Evolutionary conservation across 2,888 invertebrate genomes (phyloP), one percentile per base, ranked within the genome.

Genomic region (Spisula subtruncata): DNA sequence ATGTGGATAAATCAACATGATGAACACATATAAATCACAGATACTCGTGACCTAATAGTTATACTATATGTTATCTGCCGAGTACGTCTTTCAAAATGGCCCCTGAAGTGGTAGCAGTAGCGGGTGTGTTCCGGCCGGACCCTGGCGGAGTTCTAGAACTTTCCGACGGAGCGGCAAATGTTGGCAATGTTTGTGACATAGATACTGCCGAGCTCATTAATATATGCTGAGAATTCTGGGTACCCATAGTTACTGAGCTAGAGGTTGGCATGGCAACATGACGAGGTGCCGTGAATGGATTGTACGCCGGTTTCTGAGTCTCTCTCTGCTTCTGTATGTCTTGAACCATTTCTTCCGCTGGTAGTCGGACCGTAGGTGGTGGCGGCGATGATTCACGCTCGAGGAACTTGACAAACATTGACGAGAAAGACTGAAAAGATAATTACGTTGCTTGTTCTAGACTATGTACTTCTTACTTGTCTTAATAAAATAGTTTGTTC

Each of bases 371-470:
- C 14, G 95, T 93, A 41, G 96, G 95, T 12, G 95, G 95, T 60
- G 95, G 95, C 0, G 98, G 98, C 88, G 97, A 97, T 0, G 98
- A 98, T 97, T 98, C 98, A 92, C 97, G 98, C 96, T 99, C 98
- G 93, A 99, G 97, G 97, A 99, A 99, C 94, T 97, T 97, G 18
- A 98, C 98, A 96, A 98, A 98, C 89, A 98, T 98, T 95, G 98
- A 97, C 0, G 98, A 98, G 91, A 98, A 97, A 0, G 98, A 98
- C 97, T 97, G 96, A 32, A 96, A 95, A 48, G 46, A 91, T 92
- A 89, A 56, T 41, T 41, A 51, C 12, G 16, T 51, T 51, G 5
- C 51, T n/a, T n/a, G n/a, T n/a, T n/a, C n/a, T n/a, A n/a, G n/a
- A n/a, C n/a, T n/a, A n/a, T n/a, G n/a, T n/a, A n/a, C n/a, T n/a